A percentile compares a stretch with the other conserved stretches of the same genome.
These are phyloP conservation scores for Subanguina moxae DNA, from an alignment of 1,140 invertebrate species.

Conservation along the genomic window DNA sequence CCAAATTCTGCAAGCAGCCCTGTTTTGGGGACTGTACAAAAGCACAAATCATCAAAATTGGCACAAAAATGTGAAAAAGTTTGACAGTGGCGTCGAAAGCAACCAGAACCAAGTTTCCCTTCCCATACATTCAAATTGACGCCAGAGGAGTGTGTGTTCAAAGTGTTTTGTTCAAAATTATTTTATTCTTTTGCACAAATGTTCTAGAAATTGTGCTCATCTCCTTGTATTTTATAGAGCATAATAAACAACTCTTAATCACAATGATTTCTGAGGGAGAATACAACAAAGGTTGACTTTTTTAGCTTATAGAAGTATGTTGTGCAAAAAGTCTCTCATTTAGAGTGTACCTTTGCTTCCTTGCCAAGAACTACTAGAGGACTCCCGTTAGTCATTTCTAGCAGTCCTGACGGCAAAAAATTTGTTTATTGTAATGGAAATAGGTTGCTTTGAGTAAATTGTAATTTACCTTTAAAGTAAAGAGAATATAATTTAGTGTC, in stretches of 20 bases:
- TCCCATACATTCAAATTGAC: no score
- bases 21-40: no score
- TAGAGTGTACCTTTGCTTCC: conserved; percentile 71
- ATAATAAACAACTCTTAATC: no score
- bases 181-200: not conserved
- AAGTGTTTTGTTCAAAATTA: not conserved
- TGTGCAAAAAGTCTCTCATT: conserved; percentile 8
- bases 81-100: no score
- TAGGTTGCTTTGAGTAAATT: conserved; percentile 58
- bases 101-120: no score
- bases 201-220: no score
- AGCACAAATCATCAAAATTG: no score
- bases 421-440: conserved; percentile 96
- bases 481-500: conserved; percentile 66
- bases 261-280: conserved; percentile 25
- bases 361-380: conserved; percentile 86
- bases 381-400: conserved; percentile 82
- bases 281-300: conserved; percentile 32
- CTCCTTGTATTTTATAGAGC: no score
- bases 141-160: not conserved
- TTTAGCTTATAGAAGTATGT: conserved; percentile 9
- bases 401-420: conserved; percentile 92
- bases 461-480: no score
- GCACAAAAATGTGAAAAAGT: no score
- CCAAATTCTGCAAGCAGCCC: no score